phyloP scores from a whole-genome alignment of 2,113 vertebrate genomes.

The Narcine bancroftii region DNA sequence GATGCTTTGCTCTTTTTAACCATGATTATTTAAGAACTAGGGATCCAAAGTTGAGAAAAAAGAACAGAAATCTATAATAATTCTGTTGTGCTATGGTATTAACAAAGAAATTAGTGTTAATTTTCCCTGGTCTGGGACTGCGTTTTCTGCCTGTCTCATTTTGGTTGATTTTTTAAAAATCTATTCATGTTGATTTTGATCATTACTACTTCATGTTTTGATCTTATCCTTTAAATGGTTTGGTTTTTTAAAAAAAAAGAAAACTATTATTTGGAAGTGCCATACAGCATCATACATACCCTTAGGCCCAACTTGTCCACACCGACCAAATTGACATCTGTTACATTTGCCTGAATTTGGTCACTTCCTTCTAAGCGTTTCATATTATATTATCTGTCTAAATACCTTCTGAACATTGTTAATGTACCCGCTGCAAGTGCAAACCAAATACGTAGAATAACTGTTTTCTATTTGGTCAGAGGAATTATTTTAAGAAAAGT shows the following conservation, averaged over 20 bases:
- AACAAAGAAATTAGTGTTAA: background rate
- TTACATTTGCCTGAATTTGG: no score
- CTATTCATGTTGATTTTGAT: background rate
- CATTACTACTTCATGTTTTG: background rate
- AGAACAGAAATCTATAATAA: background rate
- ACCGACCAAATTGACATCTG: no score
- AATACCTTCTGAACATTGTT: no score
- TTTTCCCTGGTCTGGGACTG: background rate
- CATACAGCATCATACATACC: no score
- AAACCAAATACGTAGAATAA: background rate
- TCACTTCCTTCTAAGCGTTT: no score
- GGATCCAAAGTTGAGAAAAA: background rate
- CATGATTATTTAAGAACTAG: background rate
- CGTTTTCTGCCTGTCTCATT: background rate
- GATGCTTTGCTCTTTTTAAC: background rate
- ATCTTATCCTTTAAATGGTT: background rate
- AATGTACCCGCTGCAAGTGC: no score
- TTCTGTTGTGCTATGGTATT: background rate
- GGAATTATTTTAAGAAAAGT: background rate
- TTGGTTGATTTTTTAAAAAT: background rate
- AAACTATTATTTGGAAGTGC: background rate
- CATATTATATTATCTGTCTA: no score
- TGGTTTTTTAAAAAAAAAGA: background rate
- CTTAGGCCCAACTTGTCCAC: no score
- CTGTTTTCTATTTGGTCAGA: background rate